A percentile compares a stretch with the other conserved stretches of the same genome.
Evolutionary conservation across 2,888 invertebrate species (phyloP).

Genomic region (Andrena flavipes): DNA sequence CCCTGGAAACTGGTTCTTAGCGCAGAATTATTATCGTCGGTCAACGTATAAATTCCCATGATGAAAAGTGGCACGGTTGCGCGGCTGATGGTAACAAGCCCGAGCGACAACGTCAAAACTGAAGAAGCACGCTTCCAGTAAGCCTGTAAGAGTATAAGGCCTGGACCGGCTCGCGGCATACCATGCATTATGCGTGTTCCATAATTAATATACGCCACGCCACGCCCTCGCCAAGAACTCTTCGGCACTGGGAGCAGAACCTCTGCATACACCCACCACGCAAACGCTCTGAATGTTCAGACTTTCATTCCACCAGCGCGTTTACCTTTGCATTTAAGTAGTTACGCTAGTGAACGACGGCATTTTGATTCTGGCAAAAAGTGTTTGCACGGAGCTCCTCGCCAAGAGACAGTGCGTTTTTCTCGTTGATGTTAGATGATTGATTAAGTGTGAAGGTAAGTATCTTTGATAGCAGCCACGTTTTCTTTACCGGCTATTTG

Average conservation of each 20-base stretch:
- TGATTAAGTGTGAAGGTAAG: not conserved
- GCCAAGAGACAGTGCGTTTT: not conserved
- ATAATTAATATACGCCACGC: slow-evolving; percentile 50
- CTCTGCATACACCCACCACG: slow-evolving; percentile 8
- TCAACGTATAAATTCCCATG: slow-evolving; percentile 9
- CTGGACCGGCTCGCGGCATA: slow-evolving; percentile 29
- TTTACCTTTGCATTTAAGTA: slow-evolving; percentile 6
- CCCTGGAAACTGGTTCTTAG: slow-evolving; percentile 23
- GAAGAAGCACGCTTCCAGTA: slow-evolving; percentile 9
- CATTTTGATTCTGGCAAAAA: not conserved
- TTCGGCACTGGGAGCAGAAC: slow-evolving; percentile 14
- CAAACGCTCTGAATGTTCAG: slow-evolving; percentile 5
- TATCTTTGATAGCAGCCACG: not conserved
- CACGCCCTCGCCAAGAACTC: slow-evolving; percentile 48
- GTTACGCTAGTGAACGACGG: not conserved
- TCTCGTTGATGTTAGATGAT: not conserved
- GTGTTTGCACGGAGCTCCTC: not conserved
- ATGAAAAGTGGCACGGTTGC: not conserved
- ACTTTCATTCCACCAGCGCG: not conserved
- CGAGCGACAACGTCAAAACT: not conserved
- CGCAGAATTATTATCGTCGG: slow-evolving; percentile 9
- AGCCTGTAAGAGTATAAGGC: not conserved
- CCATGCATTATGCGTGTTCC: slow-evolving; percentile 49
- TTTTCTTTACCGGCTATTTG: too few relatives aligned
- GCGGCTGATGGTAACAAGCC: not conserved